Base-by-base conservation (phyloP, 2,888 invertebrate species). In the Seira musarum region DNA sequence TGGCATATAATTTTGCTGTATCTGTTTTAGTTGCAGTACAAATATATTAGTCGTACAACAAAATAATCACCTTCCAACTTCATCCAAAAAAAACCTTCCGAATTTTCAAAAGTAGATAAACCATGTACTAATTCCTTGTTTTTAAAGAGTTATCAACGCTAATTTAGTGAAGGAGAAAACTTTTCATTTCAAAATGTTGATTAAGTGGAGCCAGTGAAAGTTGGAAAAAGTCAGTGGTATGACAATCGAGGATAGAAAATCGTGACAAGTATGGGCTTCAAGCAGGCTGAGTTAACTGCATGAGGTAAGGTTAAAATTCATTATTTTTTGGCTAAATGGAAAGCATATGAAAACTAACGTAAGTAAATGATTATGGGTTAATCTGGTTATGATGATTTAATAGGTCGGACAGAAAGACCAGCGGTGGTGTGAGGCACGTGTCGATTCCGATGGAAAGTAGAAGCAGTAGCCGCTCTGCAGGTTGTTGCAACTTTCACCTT, bases 371-470 rank as follows among this genome's bases (percentile, higher is more conserved):
- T 57, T 57, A 57, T 3, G 13, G 3, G 17, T 57, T 57, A 3
- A 15, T 57, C n/a, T n/a, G 13, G 17, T n/a, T 57, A 19, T n/a
- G 5, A 57, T 57, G 13, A n/a, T 57, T 3, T n/a, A 57, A 57
- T 57, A 57, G 57, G 57, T 5, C 57, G 17, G 57, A 19, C 17
- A 5, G 30, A 17, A 35, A 60, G 17, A 60, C 25, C 46, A 30
- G 21, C 46, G 53, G 73, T 21, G 78, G n/a, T n/a, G n/a, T n/a
- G n/a, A n/a, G 30, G n/a, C 66, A 78, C 78, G 78, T 78, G 25
- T 63, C 71, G 10, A 78, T 78, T 17, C 8, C 65, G 49, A 71
- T 78, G 78, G 69, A 30, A 35, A 70, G 65, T 49, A 35, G 25
- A 19, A 64, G 53, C 70, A 77, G 65, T 46, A 65, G 25, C 60